Conservation (phyloP, 1,140 invertebrate species). For the Tetranychus cinnabarinus region DNA sequence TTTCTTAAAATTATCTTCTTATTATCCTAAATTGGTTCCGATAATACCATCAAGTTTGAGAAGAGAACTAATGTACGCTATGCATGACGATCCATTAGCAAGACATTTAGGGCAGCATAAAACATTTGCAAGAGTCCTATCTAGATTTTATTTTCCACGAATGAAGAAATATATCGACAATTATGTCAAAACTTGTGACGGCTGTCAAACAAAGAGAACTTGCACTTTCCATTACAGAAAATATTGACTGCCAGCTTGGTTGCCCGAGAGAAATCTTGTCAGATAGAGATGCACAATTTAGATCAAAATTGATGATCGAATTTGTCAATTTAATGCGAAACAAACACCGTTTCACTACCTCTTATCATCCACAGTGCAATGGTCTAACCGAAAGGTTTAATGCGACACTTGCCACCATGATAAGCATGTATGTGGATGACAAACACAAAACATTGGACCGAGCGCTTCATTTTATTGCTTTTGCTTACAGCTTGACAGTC, state of each 20-base stretch:
- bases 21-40: not conserved
- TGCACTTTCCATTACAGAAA: slow-evolving; percentile 13
- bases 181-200: slow-evolving; percentile 11
- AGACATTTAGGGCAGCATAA: slow-evolving; percentile 2
- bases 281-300: slow-evolving; percentile 12
- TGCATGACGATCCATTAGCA: slow-evolving; percentile 1
- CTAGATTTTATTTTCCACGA: not conserved
- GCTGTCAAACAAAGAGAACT: slow-evolving; percentile 15
- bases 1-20: not conserved
- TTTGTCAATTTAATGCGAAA: slow-evolving; percentile 2
- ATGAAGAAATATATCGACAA: not conserved
- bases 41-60: not conserved
- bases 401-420: slow-evolving; percentile 6
- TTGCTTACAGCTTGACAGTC: slow-evolving; percentile 22
- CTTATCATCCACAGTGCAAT: slow-evolving; percentile 11
- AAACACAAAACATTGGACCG: slow-evolving; percentile 22
- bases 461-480: slow-evolving; percentile 20
- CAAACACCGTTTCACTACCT: slow-evolving; percentile 1
- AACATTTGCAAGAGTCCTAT: not conserved
- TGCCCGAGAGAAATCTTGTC: slow-evolving; percentile 8
- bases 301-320: not conserved
- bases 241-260: slow-evolving; percentile 10
- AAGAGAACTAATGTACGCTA: not conserved
- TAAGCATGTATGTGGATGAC: slow-evolving; percentile 15
- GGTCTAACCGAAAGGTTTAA: slow-evolving; percentile 13